phyloP scores from a whole-genome alignment of 2,888 invertebrate species.

The Lysandra bellargus region DNA sequence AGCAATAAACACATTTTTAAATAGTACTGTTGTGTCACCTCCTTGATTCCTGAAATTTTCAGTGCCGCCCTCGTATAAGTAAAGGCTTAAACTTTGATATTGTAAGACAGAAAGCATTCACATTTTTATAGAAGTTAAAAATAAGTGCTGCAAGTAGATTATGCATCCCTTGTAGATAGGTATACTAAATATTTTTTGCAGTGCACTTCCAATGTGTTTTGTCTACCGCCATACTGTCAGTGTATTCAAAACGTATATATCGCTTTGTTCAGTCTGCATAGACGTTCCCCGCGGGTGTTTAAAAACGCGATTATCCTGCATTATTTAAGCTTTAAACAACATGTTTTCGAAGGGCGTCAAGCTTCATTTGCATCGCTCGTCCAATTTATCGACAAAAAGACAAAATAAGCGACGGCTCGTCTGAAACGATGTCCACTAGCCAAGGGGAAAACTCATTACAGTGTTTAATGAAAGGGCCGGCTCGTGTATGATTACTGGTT shows the following conservation, averaged over 20 bases:
- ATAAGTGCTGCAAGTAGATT: too few relatives aligned
- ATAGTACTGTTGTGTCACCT: too few relatives aligned
- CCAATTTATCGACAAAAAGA: slow-evolving; percentile 62
- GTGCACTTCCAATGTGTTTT: not conserved
- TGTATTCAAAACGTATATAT: not conserved
- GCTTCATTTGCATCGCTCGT: slow-evolving; percentile 47
- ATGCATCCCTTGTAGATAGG: too few relatives aligned
- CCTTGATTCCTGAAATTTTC: too few relatives aligned
- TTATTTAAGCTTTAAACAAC: slow-evolving; percentile 35
- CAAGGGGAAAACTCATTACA: slow-evolving; percentile 79
- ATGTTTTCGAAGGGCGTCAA: slow-evolving; percentile 40
- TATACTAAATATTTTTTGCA: not conserved
- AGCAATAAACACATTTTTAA: too few relatives aligned
- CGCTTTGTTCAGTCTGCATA: slow-evolving; percentile 36
- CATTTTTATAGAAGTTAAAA: too few relatives aligned
- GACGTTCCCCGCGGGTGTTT: slow-evolving; percentile 35
- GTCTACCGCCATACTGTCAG: not conserved
- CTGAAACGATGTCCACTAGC: slow-evolving; percentile 74
- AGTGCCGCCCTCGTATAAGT: too few relatives aligned
- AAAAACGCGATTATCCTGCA: not conserved
- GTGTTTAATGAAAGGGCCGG: slow-evolving; percentile 76
- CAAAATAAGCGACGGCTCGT: slow-evolving; percentile 60
- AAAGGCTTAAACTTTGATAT: too few relatives aligned
- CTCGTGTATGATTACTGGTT: slow-evolving; percentile 78
- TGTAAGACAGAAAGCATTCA: too few relatives aligned